phyloP scores from a whole-genome alignment of 2,888 invertebrate genomes.

The Flexamia atlantica region DNA sequence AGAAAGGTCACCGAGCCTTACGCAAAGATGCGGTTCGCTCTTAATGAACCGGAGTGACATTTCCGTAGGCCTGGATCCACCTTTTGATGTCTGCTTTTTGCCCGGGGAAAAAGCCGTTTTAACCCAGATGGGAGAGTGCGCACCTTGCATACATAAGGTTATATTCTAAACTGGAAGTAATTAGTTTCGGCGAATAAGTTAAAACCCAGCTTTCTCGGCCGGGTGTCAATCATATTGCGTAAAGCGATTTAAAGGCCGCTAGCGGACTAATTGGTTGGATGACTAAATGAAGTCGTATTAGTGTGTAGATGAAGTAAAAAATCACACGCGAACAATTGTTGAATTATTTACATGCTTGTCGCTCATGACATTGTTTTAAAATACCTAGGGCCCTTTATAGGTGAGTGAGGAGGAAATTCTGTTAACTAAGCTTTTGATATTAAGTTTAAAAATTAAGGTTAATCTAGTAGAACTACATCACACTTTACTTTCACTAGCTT shows the following conservation, averaged over 20 bases:
- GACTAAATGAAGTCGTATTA: too few species aligned
- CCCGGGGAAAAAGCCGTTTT: neutral
- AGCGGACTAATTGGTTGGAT: too few species aligned
- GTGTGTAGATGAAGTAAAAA: too few species aligned
- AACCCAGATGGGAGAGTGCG: neutral
- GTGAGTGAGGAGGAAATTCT: too few species aligned
- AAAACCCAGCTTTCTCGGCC: neutral
- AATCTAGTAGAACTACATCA: too few species aligned
- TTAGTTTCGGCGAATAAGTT: neutral
- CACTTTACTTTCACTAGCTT: too few species aligned
- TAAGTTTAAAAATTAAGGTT: too few species aligned
- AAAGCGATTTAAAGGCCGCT: neutral
- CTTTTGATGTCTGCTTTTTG: slow-evolving; percentile 52
- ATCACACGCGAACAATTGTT: too few species aligned
- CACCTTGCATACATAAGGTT: neutral
- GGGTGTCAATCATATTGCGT: neutral
- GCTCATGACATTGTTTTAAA: too few species aligned
- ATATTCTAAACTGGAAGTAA: neutral
- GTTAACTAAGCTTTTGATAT: too few species aligned
- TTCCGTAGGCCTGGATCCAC: slow-evolving; percentile 40
- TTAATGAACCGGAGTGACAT: slow-evolving; percentile 38
- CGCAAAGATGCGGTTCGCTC: slow-evolving; percentile 23
- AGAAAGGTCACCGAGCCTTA: slow-evolving; percentile 40
- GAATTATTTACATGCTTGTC: too few species aligned
- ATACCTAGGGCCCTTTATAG: too few species aligned